Base-by-base conservation (phyloP, 2,888 invertebrate genomes). In the Leucania comma region DNA sequence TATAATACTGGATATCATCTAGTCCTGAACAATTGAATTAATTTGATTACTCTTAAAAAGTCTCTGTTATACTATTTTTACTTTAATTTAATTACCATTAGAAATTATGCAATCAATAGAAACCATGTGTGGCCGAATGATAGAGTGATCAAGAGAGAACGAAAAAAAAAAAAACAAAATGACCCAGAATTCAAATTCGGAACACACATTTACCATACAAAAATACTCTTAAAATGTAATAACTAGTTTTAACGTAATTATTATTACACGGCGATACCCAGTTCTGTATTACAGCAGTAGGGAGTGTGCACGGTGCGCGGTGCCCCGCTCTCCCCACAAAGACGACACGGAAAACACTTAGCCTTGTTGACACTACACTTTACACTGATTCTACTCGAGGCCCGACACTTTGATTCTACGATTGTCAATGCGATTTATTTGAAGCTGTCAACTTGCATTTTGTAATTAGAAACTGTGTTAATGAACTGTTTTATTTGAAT, bases 331-430 rank as follows among this genome's bases (percentile, higher is more conserved):
- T 89, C 93, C 94, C 93, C 91, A 93, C 93, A 94, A 94, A 94
- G 94, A 94, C 91, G 92, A 91, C 93, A 93, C 89, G 92, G 92
- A 88, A 92, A 94, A 93, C 95, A 95, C 94, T 95, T 94, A 95
- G 92, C 92, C 86, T 88, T 95, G 95, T 95, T 95, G 95, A 95
- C 95, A 95, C 93, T 94, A 93, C 95, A 94, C 95, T 95, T 94
- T 92, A 88, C 91, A 88, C 89, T 90, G 91, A 93, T 93, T 93
- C 91, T 89, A 90, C 90, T 91, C 85, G 87, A 88, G 88, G 83
- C 83, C 80, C 83, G 88, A 88, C 90, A 89, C 90, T 89, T 88
- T 89, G 87, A 89, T 87, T 86, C 75, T 66, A 56, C 72, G 68
- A 86, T 80, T 84, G 83, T 84, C 80, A 78, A 73, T 76, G 75